These are phyloP conservation scores for Trematocara variabile DNA, from an alignment of 2,113 vertebrate genomes.

Conservation along the genomic window DNA sequence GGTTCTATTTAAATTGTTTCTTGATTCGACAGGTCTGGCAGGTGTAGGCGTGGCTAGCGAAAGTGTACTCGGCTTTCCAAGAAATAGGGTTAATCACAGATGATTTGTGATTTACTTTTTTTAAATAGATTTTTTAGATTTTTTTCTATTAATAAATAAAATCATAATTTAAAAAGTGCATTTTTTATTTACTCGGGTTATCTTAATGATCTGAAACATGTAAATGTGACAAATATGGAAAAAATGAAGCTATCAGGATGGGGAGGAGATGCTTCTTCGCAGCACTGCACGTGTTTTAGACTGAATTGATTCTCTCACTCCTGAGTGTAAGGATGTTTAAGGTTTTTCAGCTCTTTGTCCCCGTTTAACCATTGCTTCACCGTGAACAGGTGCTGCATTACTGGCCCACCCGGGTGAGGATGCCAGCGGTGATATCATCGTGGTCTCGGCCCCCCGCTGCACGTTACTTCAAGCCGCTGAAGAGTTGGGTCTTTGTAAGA, in stretches of 20 bases:
- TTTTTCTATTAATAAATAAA: neutral
- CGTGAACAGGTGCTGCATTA: slow-evolving; percentile 63
- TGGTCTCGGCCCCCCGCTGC: slow-evolving; percentile 74
- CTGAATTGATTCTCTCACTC: neutral
- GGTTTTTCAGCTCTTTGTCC: neutral
- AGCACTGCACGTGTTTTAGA: neutral
- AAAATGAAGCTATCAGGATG: neutral
- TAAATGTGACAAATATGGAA: neutral
- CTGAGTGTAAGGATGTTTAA: neutral
- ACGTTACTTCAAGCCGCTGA: slow-evolving; percentile 70
- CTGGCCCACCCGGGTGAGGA: slow-evolving; percentile 78
- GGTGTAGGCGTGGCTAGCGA: neutral
- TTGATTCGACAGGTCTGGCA: neutral
- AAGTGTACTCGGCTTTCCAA: neutral
- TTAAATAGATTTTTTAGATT: rapidly evolving
- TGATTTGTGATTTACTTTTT: neutral
- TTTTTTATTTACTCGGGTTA: neutral
- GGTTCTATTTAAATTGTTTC: neutral
- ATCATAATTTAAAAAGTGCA: neutral
- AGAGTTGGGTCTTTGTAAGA: slow-evolving; percentile 73
- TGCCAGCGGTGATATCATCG: slow-evolving; percentile 67
- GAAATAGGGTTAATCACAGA: neutral
- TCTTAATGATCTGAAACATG: neutral
- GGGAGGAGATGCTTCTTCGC: neutral
- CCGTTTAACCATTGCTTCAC: rapidly evolving